Evolutionary conservation across 2,888 invertebrate genomes (phyloP), one percentile per base, ranked within the genome.

Genomic region (Agrochola litura): DNA sequence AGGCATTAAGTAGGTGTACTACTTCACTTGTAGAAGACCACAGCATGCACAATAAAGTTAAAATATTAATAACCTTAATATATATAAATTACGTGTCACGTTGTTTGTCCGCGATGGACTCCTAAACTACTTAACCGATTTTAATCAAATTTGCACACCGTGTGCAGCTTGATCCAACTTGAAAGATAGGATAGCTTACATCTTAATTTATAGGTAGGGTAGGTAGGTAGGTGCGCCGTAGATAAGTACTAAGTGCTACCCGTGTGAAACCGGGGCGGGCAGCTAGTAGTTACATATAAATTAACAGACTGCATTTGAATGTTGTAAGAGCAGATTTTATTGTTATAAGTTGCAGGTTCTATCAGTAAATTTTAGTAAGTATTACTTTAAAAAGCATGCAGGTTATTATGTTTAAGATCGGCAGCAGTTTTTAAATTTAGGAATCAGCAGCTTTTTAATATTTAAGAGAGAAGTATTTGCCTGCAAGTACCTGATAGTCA

Each of bases 401-500:
- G 6, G 19, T 25, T 19, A 41, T 37, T 56, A 66, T n/a, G n/a
- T 52, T 37, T n/a, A 46, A 46, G 4, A 30, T 14, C 46, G 9
- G 54, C 19, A 41, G 37, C n/a, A 41, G 37, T 54, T 58, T 8
- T 56, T 43, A 14, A 9, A 46, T 72, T 72, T n/a, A 22, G 1
- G 6, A 67, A n/a, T 37, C 10, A 4, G 16, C 46, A 22, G 25
- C 12, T 25, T 66, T 25, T 19, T n/a, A 43, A 41, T 61, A 64
- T 8, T 4, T 43, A 54, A 16, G 19, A 19, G n/a, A n/a, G 10
- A 43, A 43, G 25, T n/a, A 54, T 64, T 76, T 77, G 30, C 2
- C 8, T n/a, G 30, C n/a, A 41, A 49, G 41, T 94, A 96, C 97
- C 97, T 99, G 99, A 93, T 99, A 99, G 95, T 99, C 99, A 43